Percentiles rank a stretch among this genome's conserved stretches.
phyloP scores from a whole-genome alignment of 2,113 vertebrate species.

The Caranx ignobilis region DNA sequence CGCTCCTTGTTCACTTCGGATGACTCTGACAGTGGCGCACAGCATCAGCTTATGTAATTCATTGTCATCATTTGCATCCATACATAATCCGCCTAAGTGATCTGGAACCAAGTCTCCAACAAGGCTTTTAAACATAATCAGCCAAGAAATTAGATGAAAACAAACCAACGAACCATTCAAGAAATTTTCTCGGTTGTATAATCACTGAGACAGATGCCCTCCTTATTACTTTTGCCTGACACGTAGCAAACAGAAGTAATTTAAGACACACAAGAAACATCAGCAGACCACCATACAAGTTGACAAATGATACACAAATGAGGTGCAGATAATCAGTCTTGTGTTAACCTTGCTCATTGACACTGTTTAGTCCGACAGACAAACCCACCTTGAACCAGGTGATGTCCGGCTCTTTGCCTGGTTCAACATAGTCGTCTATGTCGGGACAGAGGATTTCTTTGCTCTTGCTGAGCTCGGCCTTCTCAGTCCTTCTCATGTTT shows the following conservation, averaged over 20 bases:
- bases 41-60: slow-evolving; percentile 42
- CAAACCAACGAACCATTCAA: slow-evolving; percentile 53
- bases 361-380: not conserved
- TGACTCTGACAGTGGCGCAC: slow-evolving; percentile 1
- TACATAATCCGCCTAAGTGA: slow-evolving; percentile 64
- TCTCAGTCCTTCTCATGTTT: slow-evolving; percentile 96
- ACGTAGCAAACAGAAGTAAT: slow-evolving; percentile 2
- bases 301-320: slow-evolving; percentile 9
- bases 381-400: slow-evolving; percentile 95
- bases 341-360: too few relatives aligned
- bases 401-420: slow-evolving; percentile 93
- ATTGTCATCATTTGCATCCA: slow-evolving; percentile 27
- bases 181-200: slow-evolving; percentile 38
- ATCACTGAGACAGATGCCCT: slow-evolving; percentile 29
- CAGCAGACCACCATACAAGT: slow-evolving; percentile 17
- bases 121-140: slow-evolving; percentile 59
- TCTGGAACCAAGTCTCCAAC: slow-evolving; percentile 50
- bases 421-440: slow-evolving; percentile 94
- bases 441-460: slow-evolving; percentile 96
- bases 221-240: slow-evolving; percentile 4
- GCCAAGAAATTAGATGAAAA: slow-evolving; percentile 60
- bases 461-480: slow-evolving; percentile 98
- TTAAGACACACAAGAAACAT: slow-evolving; percentile 7
- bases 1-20: slow-evolving; percentile 20
- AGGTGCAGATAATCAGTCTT: not conserved